Evolutionary conservation across 2,888 invertebrate species (phyloP), one percentile per base, ranked within the genome.

Genomic region (Crepidodera aurea): DNA sequence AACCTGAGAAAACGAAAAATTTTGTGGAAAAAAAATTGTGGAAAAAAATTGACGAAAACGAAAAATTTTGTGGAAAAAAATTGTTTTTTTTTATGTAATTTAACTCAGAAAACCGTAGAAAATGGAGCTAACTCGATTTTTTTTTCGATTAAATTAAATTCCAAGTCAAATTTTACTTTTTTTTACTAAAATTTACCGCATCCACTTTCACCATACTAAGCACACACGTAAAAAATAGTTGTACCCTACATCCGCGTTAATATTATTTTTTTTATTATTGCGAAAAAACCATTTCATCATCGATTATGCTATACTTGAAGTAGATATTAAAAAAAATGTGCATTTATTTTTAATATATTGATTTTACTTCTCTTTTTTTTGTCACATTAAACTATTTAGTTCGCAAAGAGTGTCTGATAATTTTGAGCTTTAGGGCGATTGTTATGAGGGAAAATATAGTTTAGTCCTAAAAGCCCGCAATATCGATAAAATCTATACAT

Each of bases 151-250:
- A n/a, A n/a, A n/a, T n/a, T n/a, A n/a, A n/a, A n/a, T n/a, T n/a
- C n/a, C n/a, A 22, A 22, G 2, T 22, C 22, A 22, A 22, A 22
- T 22, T 22, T 22, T 22, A 22, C 22, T 22, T 22, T 22, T 22
- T 22, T 22, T n/a, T n/a, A n/a, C 22, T 4, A 22, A 22, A 2
- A 22, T 22, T 22, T 6, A 22, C 22, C 22, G 6, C 32, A 32
- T 8, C 44, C 19, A 19, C 44, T 44, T 46, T 46, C 46, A 46
- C 27, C 42, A 29, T 54, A 42, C 19, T 22, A 56, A 56, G 48
- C 56, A 56, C 48, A 56, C 48, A 56, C 56, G 32, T 37, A 48
- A 56, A 50, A n/a, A 57, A 57, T 57, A 57, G 57, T 57, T 10
- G 48, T 57, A 57, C 57, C 57, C 57, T 57, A 57, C 57, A 48